Evolutionary conservation across 2,113 vertebrate species (phyloP).

Genomic region (Pipa parva): DNA sequence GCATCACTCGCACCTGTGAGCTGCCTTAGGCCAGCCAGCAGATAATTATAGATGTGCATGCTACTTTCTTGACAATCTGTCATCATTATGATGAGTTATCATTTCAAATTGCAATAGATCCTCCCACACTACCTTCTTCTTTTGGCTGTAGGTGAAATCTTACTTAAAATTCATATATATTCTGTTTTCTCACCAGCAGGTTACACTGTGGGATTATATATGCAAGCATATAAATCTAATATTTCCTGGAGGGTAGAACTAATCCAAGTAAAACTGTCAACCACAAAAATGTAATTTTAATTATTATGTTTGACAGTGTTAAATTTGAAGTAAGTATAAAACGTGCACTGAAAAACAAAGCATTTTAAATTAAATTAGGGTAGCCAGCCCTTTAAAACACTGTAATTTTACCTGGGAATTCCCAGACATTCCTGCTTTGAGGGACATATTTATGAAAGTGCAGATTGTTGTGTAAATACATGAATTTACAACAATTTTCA

Average conservation of each 20-base stretch:
- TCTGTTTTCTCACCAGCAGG: conserved; percentile 10
- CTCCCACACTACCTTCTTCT: conserved; percentile 27
- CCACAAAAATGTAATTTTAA: neutral
- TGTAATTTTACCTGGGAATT: too few species aligned
- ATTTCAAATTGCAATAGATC: conserved; percentile 37
- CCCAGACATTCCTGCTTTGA: too few species aligned
- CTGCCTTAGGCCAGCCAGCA: conserved; percentile 57
- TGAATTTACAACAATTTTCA: too few species aligned
- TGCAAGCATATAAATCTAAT: conserved; percentile 10
- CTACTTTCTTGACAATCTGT: conserved; percentile 61
- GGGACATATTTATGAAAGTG: too few species aligned
- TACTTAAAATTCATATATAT: conserved; percentile 31
- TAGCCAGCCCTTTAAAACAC: too few species aligned
- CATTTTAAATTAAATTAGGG: too few species aligned
- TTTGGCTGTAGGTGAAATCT: neutral
- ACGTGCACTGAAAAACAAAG: too few species aligned
- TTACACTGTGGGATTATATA: conserved; percentile 29
- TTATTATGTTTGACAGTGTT: neutral
- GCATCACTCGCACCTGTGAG: conserved; percentile 60
- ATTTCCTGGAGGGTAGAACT: neutral
- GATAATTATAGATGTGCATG: conserved; percentile 57
- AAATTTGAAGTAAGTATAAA: neutral
- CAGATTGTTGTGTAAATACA: too few species aligned
- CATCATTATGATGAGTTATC: conserved; percentile 51
- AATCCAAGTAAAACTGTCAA: neutral